A percentile compares a stretch with the other conserved stretches of the same genome.
These are phyloP conservation scores for Polypterus senegalus DNA, from an alignment of 2,113 vertebrate species.

Conservation along the genomic window DNA sequence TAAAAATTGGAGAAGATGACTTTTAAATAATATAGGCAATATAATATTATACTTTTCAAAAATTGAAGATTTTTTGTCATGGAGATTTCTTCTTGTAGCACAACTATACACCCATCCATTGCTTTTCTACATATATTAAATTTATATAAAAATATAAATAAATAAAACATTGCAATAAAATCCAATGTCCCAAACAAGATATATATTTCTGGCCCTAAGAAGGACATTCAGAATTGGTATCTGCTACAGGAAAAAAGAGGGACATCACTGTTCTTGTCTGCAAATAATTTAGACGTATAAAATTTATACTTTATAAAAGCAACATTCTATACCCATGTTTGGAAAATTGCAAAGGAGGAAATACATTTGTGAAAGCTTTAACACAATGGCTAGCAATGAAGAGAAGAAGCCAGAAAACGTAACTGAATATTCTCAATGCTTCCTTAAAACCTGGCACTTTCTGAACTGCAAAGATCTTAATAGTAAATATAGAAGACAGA, in stretches of 20 bases:
- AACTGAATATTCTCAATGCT: slow-evolving; percentile 54
- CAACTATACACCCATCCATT: no score
- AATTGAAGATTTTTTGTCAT: no score
- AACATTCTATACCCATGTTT: slow-evolving; percentile 30
- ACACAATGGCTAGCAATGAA: slow-evolving; percentile 44
- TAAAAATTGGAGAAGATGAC: no score
- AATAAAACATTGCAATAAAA: background rate
- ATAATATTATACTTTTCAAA: no score
- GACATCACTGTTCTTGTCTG: slow-evolving; percentile 33
- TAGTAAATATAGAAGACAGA: slow-evolving; percentile 29
- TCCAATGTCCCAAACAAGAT: background rate
- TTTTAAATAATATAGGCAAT: no score
- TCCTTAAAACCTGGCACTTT: slow-evolving; percentile 39
- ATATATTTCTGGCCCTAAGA: background rate
- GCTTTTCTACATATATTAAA: background rate
- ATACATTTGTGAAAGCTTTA: slow-evolving; percentile 51
- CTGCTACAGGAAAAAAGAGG: slow-evolving; percentile 30
- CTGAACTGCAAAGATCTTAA: slow-evolving; percentile 54
- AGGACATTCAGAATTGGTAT: background rate
- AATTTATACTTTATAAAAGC: slow-evolving; percentile 18
- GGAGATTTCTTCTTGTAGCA: no score
- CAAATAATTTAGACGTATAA: slow-evolving; percentile 40
- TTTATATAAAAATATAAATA: background rate
- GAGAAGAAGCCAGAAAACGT: slow-evolving; percentile 44
- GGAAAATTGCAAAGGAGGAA: slow-evolving; percentile 19